A percentile compares a stretch with the other conserved stretches of the same genome.
Evolutionary conservation across 2,797 vertebrate species (phyloP).

Genomic region (Darevskia nairensis): DNA sequence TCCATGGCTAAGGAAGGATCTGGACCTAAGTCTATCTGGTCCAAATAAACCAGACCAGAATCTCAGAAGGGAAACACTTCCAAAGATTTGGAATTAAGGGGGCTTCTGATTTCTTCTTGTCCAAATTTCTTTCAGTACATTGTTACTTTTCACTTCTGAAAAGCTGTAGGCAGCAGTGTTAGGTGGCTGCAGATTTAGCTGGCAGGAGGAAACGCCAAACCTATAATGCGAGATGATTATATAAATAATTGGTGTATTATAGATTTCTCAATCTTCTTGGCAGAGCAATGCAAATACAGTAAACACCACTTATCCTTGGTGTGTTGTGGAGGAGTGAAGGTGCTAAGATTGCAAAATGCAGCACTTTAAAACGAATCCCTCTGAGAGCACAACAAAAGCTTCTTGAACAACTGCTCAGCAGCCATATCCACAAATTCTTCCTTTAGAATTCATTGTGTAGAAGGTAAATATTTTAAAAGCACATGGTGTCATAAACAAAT

Average conservation of each 20-base stretch:
- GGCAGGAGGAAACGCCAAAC: background rate
- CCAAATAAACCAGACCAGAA: background rate
- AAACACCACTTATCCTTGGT: conserved; percentile 5
- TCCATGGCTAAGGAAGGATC: background rate
- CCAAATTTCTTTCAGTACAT: too few relatives aligned
- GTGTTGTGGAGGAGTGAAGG: background rate
- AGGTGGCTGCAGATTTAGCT: background rate
- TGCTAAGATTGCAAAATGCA: background rate
- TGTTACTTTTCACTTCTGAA: background rate
- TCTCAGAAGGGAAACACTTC: background rate
- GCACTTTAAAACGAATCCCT: conserved; percentile 8
- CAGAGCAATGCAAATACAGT: conserved; percentile 15
- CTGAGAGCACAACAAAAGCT: background rate
- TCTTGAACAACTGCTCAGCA: background rate
- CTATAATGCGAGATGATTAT: conserved; percentile 1
- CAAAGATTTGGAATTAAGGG: background rate
- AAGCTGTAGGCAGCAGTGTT: background rate
- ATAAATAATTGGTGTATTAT: conserved; percentile 3
- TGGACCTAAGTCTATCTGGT: background rate
- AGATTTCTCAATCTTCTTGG: background rate
- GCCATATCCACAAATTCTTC: background rate
- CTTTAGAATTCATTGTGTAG: background rate
- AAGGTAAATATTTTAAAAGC: background rate
- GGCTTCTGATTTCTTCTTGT: too few relatives aligned
- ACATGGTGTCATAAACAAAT: background rate